Conservation (phyloP, 2,888 invertebrate genomes). For the Andrena bucephala region DNA sequence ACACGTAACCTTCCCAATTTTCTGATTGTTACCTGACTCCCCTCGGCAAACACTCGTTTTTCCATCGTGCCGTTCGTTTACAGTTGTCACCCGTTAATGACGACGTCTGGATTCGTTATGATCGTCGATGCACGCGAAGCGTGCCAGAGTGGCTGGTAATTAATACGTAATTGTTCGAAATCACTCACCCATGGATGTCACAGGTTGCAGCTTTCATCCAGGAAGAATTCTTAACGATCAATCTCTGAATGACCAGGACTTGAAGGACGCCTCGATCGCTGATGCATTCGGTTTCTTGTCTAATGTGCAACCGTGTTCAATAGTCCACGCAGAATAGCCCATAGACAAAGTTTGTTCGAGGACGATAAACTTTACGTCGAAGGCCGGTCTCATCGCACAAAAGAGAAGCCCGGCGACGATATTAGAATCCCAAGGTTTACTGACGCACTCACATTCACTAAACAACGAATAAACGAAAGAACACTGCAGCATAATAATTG, state of each 20-base stretch:
- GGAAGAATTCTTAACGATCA: neutral
- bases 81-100: slow-evolving; percentile 10
- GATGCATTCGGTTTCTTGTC: neutral
- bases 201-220: neutral
- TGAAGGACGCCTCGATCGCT: neutral
- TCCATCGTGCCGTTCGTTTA: neutral
- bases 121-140: neutral
- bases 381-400: neutral
- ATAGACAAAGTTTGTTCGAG: neutral
- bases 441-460: neutral
- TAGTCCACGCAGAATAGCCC: neutral
- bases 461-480: neutral
- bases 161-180: slow-evolving; percentile 13
- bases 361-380: neutral
- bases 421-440: neutral
- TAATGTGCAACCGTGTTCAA: neutral
- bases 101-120: slow-evolving; percentile 10
- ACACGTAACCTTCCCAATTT: slow-evolving; percentile 52
- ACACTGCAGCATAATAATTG: neutral
- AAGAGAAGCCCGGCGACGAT: neutral
- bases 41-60: neutral
- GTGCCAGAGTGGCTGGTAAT: neutral
- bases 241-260: neutral
- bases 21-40: slow-evolving; percentile 40
- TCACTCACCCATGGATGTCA: slow-evolving; percentile 8